phyloP scores from a whole-genome alignment of 64 coral and sea anemone genomes.

The Stichodactyla helianthus region DNA sequence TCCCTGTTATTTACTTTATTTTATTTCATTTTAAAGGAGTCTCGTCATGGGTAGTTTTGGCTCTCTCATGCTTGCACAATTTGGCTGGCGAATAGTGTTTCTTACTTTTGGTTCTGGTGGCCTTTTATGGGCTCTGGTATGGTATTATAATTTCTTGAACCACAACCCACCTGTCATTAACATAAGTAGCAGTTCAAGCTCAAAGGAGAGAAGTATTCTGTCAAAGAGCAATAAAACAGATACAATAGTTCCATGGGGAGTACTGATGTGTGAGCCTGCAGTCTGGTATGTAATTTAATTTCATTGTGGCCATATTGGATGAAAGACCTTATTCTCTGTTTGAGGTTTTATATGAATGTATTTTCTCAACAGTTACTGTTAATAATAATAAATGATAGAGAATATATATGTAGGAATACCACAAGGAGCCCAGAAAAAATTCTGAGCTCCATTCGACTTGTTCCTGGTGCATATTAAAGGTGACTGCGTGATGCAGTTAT shows the following conservation, averaged over 20 bases:
- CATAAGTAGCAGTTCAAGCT: neutral
- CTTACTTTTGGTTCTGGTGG: neutral
- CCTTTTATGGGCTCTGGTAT: conserved; percentile 7
- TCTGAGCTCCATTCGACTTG: too few relatives aligned
- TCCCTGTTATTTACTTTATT: too few relatives aligned
- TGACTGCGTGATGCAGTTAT: too few relatives aligned
- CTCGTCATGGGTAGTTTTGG: conserved; percentile 25
- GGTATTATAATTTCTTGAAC: conserved; percentile 1
- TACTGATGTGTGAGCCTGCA: conserved; percentile 45
- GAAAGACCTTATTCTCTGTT: too few relatives aligned
- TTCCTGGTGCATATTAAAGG: too few relatives aligned
- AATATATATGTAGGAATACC: too few relatives aligned
- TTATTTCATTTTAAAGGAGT: conserved; percentile 11
- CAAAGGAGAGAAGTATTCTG: neutral
- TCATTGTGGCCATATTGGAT: neutral
- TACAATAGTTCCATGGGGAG: conserved; percentile 51
- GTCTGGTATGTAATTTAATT: conserved; percentile 36
- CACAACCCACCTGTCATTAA: conserved; percentile 18
- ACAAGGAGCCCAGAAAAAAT: too few relatives aligned
- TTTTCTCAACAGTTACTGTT: too few relatives aligned
- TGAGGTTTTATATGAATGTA: too few relatives aligned
- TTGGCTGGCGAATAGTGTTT: conserved; percentile 19
- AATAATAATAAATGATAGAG: too few relatives aligned
- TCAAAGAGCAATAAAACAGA: conserved; percentile 1
- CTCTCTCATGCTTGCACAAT: neutral